phyloP scores from a whole-genome alignment of 2,797 vertebrate species.

The Sparus aurata region DNA sequence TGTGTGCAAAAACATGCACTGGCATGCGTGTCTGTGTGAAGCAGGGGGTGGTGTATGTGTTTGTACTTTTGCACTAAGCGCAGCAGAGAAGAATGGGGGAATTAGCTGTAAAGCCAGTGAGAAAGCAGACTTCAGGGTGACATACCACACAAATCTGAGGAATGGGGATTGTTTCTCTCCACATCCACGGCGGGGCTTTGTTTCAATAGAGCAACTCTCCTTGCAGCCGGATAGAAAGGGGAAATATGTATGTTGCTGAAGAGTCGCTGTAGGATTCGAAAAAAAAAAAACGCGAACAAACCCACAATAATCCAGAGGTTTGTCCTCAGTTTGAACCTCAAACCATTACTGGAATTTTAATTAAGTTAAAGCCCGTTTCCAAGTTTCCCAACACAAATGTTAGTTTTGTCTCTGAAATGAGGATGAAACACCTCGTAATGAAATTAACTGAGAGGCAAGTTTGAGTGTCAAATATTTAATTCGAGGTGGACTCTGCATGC shows the following conservation, averaged over 20 bases:
- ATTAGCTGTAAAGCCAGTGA: conserved; percentile 72
- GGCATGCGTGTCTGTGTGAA: conserved; percentile 68
- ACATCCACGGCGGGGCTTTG: conserved; percentile 42
- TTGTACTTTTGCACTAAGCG: conserved; percentile 63
- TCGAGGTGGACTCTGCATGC: neutral
- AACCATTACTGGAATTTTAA: conserved; percentile 19
- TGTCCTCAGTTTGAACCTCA: conserved; percentile 11
- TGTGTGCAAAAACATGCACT: conserved; percentile 59
- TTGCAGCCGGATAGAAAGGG: neutral
- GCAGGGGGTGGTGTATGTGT: conserved; percentile 62
- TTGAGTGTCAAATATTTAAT: neutral
- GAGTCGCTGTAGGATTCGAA: neutral
- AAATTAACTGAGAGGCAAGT: neutral
- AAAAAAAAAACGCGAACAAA: neutral
- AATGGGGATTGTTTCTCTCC: conserved; percentile 55
- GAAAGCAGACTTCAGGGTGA: conserved; percentile 72
- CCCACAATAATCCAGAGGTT: conserved; percentile 10
- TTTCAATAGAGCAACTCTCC: conserved; percentile 27
- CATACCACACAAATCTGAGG: conserved; percentile 68
- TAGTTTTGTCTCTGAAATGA: neutral
- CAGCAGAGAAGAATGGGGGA: conserved; percentile 74
- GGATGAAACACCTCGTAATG: neutral
- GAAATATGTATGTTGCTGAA: neutral
- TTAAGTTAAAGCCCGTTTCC: conserved; percentile 19
- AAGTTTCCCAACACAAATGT: neutral